Base-by-base conservation (phyloP, 2,113 vertebrate species). In the Ciconia maguari region DNA sequence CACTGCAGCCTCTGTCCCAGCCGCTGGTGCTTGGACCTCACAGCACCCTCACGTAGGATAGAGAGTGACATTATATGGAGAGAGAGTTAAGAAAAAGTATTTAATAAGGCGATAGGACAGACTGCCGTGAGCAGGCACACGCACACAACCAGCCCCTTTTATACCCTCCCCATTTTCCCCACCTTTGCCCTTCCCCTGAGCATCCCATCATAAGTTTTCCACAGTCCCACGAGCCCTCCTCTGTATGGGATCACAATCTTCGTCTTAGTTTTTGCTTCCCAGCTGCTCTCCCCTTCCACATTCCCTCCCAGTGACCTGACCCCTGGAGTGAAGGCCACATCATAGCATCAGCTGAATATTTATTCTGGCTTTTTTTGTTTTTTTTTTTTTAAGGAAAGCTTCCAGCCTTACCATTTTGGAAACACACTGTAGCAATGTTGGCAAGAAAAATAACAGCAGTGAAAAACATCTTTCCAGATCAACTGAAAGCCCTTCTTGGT, bases 21-120 rank as follows among this genome's bases (percentile, higher is more conserved):
- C 10, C 0, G 0, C n/a, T 72, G 38, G 15, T 4, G 5, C 32
- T 9, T 22, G 42, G 60, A 42, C 12, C 30, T 71, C 2, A 0
- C 77, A 74, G 60, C 25, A 48, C 25, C 42, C 61, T 57, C 44
- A 9, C 3, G 1, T 1, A 52, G 79, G 17, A 75, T 4, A 42
- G 21, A 76, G 36, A 32, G 42, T 38, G 82, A 82, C 16, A 29
- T 34, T 18, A 58, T 1, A 14, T 6, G 11, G 65, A 8, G 46
- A 48, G n/a, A 41, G 19, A 38, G 14, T 27, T 46, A 52, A 32
- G 22, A 18, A 68, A 51, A 88, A 64, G 6, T 14, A 38, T 70
- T 71, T 65, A 48, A 34, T 20, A 44, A 65, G 30, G 34, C 0
- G 2, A 64, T 3, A 36, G 30, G 54, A 16, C 27, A 69, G 49